These are phyloP conservation scores for Drosophila neonasuta DNA, from an alignment of 2,888 invertebrate genomes.

Conservation along the genomic window DNA sequence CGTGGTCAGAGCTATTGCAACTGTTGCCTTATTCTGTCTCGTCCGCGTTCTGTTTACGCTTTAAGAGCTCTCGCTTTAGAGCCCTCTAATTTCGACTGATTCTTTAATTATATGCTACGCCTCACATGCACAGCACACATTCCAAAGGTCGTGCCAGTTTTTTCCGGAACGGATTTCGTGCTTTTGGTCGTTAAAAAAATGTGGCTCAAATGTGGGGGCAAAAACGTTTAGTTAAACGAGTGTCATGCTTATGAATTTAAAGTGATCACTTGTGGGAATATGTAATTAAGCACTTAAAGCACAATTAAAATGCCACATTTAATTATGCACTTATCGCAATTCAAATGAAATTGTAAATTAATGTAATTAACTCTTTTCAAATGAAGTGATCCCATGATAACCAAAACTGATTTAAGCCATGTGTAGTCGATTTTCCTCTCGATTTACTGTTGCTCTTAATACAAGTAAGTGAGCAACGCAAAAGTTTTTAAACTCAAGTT, in stretches of 20 bases:
- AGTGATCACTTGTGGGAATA: slow-evolving; percentile 6
- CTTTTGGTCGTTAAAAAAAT: background rate
- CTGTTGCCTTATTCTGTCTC: background rate
- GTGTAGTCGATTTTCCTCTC: background rate
- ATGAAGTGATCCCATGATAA: background rate
- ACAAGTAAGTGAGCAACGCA: slow-evolving; percentile 10
- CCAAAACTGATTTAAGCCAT: background rate
- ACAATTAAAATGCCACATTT: background rate
- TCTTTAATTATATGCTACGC: slow-evolving; percentile 19
- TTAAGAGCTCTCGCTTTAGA: slow-evolving; percentile 32
- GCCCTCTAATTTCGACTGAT: background rate
- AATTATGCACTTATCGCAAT: background rate
- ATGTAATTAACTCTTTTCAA: background rate
- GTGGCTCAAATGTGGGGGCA: background rate
- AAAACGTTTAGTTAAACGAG: slow-evolving; percentile 7
- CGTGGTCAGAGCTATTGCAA: slow-evolving; percentile 13
- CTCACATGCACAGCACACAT: slow-evolving; percentile 16
- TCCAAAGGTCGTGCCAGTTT: slow-evolving; percentile 16
- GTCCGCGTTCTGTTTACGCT: slow-evolving; percentile 28
- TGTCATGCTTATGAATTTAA: slow-evolving; percentile 6
- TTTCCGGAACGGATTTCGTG: background rate
- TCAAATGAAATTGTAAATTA: background rate
- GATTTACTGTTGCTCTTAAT: background rate
- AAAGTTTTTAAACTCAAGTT: slow-evolving; percentile 52
- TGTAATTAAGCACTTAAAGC: slow-evolving; percentile 7